These are phyloP conservation scores for Eueides isabella DNA, from an alignment of 1,140 invertebrate species.

Conservation along the genomic window DNA sequence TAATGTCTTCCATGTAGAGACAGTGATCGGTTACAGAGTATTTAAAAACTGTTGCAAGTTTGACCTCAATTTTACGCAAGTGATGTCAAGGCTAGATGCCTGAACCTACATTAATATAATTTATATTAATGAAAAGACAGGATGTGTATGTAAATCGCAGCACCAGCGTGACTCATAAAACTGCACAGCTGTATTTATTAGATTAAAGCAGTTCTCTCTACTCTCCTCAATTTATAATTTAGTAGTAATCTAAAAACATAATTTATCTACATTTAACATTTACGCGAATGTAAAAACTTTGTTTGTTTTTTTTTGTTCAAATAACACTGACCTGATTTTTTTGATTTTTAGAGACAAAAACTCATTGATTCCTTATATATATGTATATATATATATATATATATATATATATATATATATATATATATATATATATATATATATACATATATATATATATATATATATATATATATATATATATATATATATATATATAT, in stretches of 20 bases:
- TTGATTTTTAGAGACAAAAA: neutral
- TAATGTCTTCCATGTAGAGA: no score
- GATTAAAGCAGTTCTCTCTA: no score
- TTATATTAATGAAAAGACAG: conserved; percentile 2
- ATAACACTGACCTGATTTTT: neutral
- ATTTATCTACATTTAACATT: neutral
- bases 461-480: no score
- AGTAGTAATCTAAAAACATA: no score
- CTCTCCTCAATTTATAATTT: no score
- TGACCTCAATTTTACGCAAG: neutral
- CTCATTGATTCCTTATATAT: no score
- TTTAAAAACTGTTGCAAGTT: neutral
- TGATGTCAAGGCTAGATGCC: neutral
- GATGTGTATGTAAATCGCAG: neutral
- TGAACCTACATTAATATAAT: neutral
- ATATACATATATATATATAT: no score
- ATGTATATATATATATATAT: no score
- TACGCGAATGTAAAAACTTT: conserved; percentile 2
- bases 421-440: no score
- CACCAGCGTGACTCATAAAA: neutral
- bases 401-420: no score
- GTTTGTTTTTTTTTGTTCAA: neutral
- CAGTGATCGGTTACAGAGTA: no score
- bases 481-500: no score
- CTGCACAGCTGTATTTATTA: neutral